Evolutionary conservation across 2,888 invertebrate species (phyloP).

Genomic region (Cantharis rustica): DNA sequence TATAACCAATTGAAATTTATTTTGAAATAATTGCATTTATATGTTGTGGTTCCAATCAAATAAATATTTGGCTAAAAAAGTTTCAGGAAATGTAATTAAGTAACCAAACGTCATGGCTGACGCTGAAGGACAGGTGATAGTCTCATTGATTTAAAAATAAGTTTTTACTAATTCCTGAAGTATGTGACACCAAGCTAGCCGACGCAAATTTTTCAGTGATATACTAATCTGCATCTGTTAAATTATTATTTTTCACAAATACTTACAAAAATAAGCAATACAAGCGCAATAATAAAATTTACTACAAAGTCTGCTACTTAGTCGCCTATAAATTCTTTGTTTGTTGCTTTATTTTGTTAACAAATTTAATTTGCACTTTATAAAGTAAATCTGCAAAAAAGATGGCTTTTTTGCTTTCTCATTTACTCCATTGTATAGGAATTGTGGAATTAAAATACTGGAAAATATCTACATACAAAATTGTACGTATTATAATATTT

Average conservation of each 20-base stretch:
- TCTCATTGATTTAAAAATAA: constrained; percentile 20
- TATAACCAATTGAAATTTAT: not conserved
- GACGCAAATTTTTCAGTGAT: not conserved
- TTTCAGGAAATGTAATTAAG: constrained; percentile 24
- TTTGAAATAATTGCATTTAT: not conserved
- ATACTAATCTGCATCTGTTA: not conserved
- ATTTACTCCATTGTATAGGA: not conserved
- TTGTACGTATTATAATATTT: not conserved
- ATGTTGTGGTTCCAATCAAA: not conserved
- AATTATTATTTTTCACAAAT: not conserved
- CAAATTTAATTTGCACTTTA: not conserved
- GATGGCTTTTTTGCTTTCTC: not conserved
- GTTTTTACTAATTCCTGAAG: constrained; percentile 7
- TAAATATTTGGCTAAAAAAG: not conserved
- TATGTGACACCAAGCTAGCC: constrained; percentile 3
- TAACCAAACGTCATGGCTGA: constrained; percentile 25
- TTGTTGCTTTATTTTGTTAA: not conserved
- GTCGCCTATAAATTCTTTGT: not conserved
- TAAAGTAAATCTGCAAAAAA: not conserved
- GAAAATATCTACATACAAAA: not conserved
- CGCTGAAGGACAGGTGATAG: constrained; percentile 25
- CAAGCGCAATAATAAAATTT: not conserved
- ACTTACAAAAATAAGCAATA: not conserved
- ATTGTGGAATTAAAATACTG: not conserved
- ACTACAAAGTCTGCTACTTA: not conserved